Evolutionary conservation across 1,140 invertebrate genomes (phyloP).

Genomic region (Papilio glaucus): DNA sequence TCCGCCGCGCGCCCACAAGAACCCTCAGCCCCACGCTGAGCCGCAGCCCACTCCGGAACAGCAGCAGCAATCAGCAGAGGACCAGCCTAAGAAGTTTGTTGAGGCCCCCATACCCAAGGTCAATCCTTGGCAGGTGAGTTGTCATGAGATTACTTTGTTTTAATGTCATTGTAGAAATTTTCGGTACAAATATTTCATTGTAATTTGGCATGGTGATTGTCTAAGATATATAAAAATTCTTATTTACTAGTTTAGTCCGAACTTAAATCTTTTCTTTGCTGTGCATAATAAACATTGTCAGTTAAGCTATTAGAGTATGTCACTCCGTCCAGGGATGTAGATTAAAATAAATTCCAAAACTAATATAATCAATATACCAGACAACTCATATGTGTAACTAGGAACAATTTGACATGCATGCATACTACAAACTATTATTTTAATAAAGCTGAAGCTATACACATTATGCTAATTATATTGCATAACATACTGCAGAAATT

Average conservation of each 20-base stretch:
- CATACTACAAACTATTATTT: neutral
- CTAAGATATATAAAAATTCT: too few species aligned
- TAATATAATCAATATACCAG: neutral
- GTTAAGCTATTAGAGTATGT: neutral
- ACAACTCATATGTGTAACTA: neutral
- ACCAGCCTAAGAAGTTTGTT: conserved; percentile 84
- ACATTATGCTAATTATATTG: neutral
- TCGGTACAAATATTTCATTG: neutral
- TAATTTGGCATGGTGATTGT: neutral
- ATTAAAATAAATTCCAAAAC: too few species aligned
- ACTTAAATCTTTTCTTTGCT: neutral
- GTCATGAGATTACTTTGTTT: neutral
- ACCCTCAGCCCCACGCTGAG: conserved; percentile 56
- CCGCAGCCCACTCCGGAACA: conserved; percentile 59
- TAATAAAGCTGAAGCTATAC: neutral
- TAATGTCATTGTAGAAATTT: too few species aligned
- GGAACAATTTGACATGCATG: neutral
- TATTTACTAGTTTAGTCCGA: too few species aligned
- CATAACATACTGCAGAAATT: conserved; percentile 20
- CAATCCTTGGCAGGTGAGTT: conserved; percentile 85
- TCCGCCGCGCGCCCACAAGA: conserved; percentile 65
- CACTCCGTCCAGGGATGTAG: neutral
- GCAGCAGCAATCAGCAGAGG: conserved; percentile 56
- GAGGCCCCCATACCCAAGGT: conserved; percentile 85
- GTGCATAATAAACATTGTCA: neutral